Percentiles rank a stretch among this genome's conserved stretches.
These are phyloP conservation scores for Scomberomorus guttatus DNA, from an alignment of 2,797 vertebrate species.

Conservation along the genomic window DNA sequence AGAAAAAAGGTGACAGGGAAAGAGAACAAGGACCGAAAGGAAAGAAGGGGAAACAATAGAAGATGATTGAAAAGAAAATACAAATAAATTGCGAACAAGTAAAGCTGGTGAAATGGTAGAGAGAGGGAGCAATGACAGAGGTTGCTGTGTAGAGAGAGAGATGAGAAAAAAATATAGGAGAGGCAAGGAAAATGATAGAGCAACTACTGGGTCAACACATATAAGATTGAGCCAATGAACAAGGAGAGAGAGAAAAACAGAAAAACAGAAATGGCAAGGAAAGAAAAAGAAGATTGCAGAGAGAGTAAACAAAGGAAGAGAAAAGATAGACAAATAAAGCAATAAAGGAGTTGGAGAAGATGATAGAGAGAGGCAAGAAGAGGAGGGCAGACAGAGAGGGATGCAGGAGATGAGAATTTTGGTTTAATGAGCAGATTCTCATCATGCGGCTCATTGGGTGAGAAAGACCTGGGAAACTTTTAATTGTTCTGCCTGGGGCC, in stretches of 20 bases:
- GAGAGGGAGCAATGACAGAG: not conserved
- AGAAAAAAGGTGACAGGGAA: not conserved
- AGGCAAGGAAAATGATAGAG: not conserved
- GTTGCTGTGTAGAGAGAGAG: not conserved
- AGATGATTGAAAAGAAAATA: not conserved
- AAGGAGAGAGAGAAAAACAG: not conserved
- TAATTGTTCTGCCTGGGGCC: slow-evolving; percentile 80
- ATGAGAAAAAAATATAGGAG: not conserved
- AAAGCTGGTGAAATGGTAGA: not conserved
- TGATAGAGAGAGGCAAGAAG: slow-evolving; percentile 32
- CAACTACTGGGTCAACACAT: not conserved
- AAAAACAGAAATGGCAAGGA: slow-evolving; percentile 6
- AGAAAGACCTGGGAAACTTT: slow-evolving; percentile 81
- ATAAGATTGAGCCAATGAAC: not conserved
- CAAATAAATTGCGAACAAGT: not conserved
- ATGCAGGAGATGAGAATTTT: slow-evolving; percentile 57
- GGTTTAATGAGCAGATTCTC: slow-evolving; percentile 76
- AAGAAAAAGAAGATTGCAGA: not conserved
- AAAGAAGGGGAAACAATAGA: not conserved
- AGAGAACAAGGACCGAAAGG: not conserved
- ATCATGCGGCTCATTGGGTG: slow-evolving; percentile 82
- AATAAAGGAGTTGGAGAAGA: slow-evolving; percentile 3
- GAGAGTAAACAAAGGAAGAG: not conserved
- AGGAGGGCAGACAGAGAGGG: slow-evolving; percentile 18
- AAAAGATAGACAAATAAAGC: slow-evolving; percentile 3